phyloP scores from a whole-genome alignment of 2,797 vertebrate genomes.

The Oreonectes daqikongensis region DNA sequence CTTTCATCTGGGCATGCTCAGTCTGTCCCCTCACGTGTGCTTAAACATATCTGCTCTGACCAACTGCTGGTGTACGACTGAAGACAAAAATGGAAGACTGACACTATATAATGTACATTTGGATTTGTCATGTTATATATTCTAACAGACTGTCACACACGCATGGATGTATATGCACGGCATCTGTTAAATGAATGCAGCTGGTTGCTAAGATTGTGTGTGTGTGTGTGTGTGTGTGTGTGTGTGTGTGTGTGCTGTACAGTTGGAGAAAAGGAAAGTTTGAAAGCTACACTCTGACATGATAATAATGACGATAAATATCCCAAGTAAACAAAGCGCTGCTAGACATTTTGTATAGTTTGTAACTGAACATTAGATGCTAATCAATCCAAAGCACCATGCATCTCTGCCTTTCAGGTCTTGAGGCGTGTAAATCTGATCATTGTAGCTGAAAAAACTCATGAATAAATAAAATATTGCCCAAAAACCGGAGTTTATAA shows the following conservation, averaged over 20 bases:
- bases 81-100: slow-evolving; percentile 14
- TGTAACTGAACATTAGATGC: slow-evolving; percentile 9
- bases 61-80: not conserved
- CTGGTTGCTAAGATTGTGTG: not conserved
- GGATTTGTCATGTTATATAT: slow-evolving; percentile 20
- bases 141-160: slow-evolving; percentile 15
- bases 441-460: slow-evolving; percentile 24
- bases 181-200: slow-evolving; percentile 14
- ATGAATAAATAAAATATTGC: slow-evolving; percentile 32
- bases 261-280: not conserved
- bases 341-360: slow-evolving; percentile 23
- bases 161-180: slow-evolving; percentile 21
- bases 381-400: slow-evolving; percentile 17
- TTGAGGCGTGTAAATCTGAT: not conserved
- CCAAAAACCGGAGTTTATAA: slow-evolving; percentile 11
- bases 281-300: slow-evolving; percentile 12
- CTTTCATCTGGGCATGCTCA: slow-evolving; percentile 40
- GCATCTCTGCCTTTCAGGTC: not conserved
- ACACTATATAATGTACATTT: slow-evolving; percentile 22
- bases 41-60: slow-evolving; percentile 26
- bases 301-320: slow-evolving; percentile 9
- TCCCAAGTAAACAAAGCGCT: slow-evolving; percentile 4
- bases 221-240: not conserved
- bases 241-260: not conserved
- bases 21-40: slow-evolving; percentile 23